Evolutionary conservation across 2,113 vertebrate species (phyloP).

Genomic region (Rhinopomastus cyanomelas): DNA sequence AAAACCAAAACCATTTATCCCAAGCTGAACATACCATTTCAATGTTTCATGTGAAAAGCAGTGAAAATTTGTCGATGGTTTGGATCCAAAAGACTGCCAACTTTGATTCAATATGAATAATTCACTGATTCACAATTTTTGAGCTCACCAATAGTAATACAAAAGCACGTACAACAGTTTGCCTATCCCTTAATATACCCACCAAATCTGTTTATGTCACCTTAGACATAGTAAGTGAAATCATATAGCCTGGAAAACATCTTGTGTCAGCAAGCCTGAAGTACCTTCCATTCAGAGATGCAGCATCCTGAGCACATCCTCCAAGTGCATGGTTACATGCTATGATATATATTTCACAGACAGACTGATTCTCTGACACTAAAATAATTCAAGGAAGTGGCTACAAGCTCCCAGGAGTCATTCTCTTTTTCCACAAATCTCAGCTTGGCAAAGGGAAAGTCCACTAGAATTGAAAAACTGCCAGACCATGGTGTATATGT

Average conservation of each 20-base stretch:
- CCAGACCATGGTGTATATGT: neutral
- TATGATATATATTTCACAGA: neutral
- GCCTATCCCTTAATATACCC: neutral
- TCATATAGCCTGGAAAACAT: neutral
- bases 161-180: fast-evolving
- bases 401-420: neutral
- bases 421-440: neutral
- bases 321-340: neutral
- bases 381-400: neutral
- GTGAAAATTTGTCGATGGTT: neutral
- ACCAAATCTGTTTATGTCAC: neutral
- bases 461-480: neutral
- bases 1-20: slow-evolving; percentile 4
- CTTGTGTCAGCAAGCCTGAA: neutral
- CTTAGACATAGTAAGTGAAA: neutral
- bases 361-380: neutral
- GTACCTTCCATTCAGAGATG: neutral
- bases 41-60: neutral
- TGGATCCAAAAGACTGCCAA: neutral
- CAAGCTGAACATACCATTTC: neutral
- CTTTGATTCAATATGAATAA: neutral
- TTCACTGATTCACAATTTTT: neutral
- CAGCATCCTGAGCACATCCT: neutral
- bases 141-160: neutral
- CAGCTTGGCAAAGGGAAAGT: neutral